phyloP scores from a whole-genome alignment of 92 coral and sea anemone species.

The Siderastrea radians region DNA sequence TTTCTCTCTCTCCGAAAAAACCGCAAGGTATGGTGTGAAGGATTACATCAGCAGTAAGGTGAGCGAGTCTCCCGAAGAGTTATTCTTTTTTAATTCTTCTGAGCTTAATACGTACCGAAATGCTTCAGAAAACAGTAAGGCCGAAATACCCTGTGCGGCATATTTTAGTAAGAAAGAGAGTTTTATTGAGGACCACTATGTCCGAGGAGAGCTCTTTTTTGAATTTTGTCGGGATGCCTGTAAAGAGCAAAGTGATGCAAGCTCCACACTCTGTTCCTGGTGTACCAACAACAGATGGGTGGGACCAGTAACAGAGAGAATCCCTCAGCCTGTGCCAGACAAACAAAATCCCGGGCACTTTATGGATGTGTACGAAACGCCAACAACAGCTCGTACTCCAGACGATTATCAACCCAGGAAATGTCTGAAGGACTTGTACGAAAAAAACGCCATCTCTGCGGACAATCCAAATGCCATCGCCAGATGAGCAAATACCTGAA shows the following conservation, averaged over 20 bases:
- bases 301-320: constrained; percentile 53
- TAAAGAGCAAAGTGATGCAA: background rate
- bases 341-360: too few species aligned
- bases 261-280: constrained; percentile 29
- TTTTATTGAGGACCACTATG: background rate
- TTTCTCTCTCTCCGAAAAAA: too few species aligned
- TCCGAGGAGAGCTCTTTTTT: constrained; percentile 29
- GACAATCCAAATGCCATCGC: constrained; percentile 44
- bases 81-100: background rate
- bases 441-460: constrained; percentile 25
- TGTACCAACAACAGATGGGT: constrained; percentile 37
- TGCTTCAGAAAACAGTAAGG: background rate
- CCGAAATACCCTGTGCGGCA: constrained; percentile 1
- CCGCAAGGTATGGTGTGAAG: background rate
- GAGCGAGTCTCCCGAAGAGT: too few species aligned
- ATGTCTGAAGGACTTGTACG: constrained; percentile 55
- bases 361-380: constrained; percentile 33
- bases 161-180: background rate
- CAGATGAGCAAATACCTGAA: too few species aligned
- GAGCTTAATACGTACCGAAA: background rate
- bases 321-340: constrained; percentile 53
- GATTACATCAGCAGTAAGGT: background rate
- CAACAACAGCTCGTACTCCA: constrained; percentile 26
- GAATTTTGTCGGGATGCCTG: constrained; percentile 44
- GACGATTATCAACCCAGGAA: constrained; percentile 51